Evolutionary conservation across 2,113 vertebrate species (phyloP).

Genomic region (Bujurquina vittata): DNA sequence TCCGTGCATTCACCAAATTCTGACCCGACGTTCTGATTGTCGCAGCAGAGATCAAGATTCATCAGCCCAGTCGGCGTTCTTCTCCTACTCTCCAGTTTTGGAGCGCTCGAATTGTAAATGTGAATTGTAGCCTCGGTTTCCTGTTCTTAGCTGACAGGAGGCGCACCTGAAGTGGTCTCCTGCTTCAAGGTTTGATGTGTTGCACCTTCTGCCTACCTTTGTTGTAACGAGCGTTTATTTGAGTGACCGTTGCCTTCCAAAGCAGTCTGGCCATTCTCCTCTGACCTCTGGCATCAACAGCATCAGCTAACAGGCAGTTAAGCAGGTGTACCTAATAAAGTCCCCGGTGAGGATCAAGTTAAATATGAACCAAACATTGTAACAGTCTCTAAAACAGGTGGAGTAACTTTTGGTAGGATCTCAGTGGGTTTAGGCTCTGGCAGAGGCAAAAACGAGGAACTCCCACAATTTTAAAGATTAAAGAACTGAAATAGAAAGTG

Average conservation of each 20-base stretch:
- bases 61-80: neutral
- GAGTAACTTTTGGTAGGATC: neutral
- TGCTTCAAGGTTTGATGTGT: neutral
- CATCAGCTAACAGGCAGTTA: neutral
- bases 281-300: too few species aligned
- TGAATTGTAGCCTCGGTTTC: neutral
- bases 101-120: neutral
- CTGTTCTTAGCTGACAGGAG: neutral
- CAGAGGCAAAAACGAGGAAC: neutral
- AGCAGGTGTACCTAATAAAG: neutral
- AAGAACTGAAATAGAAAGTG: neutral
- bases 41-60: neutral
- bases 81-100: fast-evolving
- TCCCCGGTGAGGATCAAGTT: neutral
- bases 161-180: neutral
- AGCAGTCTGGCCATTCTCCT: too few species aligned
- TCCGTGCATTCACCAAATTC: neutral
- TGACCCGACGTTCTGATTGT: neutral
- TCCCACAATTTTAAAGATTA: neutral
- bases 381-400: too few species aligned
- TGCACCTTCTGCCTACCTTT: neutral
- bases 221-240: too few species aligned
- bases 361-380: too few species aligned
- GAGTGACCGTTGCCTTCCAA: too few species aligned
- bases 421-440: neutral